These are phyloP conservation scores for Drosophila setifemur DNA, from an alignment of 1,140 invertebrate species.

Conservation along the genomic window DNA sequence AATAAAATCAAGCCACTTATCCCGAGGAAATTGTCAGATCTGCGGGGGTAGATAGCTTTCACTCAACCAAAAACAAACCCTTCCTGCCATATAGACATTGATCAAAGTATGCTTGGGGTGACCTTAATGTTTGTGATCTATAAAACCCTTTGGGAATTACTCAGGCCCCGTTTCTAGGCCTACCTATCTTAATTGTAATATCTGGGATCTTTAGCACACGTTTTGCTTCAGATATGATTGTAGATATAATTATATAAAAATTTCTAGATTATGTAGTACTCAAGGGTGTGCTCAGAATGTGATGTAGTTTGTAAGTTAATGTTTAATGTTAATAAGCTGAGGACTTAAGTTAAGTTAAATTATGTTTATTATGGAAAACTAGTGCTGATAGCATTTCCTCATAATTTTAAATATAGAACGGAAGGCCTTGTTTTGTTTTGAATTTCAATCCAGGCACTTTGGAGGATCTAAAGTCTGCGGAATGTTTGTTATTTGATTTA, in stretches of 20 bases:
- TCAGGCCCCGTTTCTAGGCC: too few species aligned
- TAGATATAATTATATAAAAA: too few species aligned
- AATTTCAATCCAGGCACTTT: constrained; percentile 1
- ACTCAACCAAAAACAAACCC: constrained; percentile 7
- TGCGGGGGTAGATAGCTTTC: background rate
- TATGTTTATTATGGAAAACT: too few species aligned
- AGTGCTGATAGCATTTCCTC: too few species aligned
- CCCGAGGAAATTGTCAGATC: constrained; percentile 21
- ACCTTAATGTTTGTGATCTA: too few species aligned
- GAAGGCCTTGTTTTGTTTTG: background rate
- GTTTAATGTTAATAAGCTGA: too few species aligned
- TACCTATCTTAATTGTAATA: background rate
- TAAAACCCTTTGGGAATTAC: too few species aligned
- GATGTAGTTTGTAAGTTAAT: too few species aligned
- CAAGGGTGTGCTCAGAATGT: too few species aligned
- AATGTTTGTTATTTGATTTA: constrained; percentile 30
- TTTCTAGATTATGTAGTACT: too few species aligned
- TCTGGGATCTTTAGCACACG: background rate
- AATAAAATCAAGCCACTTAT: constrained; percentile 28
- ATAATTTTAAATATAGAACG: background rate
- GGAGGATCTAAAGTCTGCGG: constrained; percentile 20
- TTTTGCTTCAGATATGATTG: too few species aligned
- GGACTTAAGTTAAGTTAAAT: too few species aligned
- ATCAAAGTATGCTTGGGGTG: constrained; percentile 8
- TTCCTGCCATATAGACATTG: background rate